A percentile compares a stretch with the other conserved stretches of the same genome.
phyloP scores from a whole-genome alignment of 2,888 invertebrate genomes.

The Andrena trimmerana region DNA sequence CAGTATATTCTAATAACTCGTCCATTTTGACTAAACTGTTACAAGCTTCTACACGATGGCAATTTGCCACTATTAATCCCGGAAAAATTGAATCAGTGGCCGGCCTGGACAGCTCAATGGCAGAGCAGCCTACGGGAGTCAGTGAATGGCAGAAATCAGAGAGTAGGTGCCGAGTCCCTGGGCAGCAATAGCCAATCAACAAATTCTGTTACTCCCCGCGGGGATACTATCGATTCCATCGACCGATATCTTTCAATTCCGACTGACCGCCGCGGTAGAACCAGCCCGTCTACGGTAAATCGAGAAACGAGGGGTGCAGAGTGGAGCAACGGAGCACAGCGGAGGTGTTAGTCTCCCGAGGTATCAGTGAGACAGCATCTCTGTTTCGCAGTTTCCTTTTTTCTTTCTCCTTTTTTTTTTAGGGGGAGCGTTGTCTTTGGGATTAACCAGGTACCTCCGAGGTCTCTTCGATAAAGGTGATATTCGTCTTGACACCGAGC shows the following conservation, averaged over 20 bases:
- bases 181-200: not conserved
- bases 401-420: not conserved
- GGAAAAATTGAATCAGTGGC: too few species aligned
- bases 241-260: not conserved
- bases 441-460: slow-evolving; percentile 90
- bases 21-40: too few species aligned
- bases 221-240: not conserved
- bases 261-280: not conserved
- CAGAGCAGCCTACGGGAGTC: too few species aligned
- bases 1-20: too few species aligned
- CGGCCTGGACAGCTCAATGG: too few species aligned
- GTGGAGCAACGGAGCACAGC: slow-evolving; percentile 49
- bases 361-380: slow-evolving; percentile 59
- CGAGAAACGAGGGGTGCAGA: not conserved
- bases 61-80: too few species aligned
- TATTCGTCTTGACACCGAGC: slow-evolving; percentile 97
- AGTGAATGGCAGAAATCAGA: not conserved
- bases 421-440: slow-evolving; percentile 8
- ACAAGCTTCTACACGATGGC: too few species aligned
- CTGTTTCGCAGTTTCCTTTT: slow-evolving; percentile 33
- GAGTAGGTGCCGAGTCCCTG: not conserved
- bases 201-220: not conserved
- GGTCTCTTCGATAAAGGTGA: slow-evolving; percentile 96
- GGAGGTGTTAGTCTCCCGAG: slow-evolving; percentile 62
- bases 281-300: not conserved